Base-by-base conservation (phyloP, 2,113 vertebrate genomes). In the Collichthys lucidus region DNA sequence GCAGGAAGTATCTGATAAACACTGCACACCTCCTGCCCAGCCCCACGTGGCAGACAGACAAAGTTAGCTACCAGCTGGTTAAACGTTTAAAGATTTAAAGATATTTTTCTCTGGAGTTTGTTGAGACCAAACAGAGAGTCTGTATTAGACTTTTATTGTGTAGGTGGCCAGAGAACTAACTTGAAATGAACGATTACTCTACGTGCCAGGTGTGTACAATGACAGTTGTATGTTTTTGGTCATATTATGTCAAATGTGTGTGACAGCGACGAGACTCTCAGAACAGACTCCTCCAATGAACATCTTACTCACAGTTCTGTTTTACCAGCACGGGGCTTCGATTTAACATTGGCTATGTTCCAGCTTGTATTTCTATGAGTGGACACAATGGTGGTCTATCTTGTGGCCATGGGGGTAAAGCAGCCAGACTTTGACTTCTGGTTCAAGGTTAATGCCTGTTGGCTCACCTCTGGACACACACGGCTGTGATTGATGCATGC, bases 381-480 rank as follows among this genome's bases (percentile, higher is more conserved):
- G 64, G 74, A 80, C 87, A 71, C 14, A n/a, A 4, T 35, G 75
- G 64, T 77, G 83, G 76, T 79, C 67, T 67, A 7, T 86, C 70
- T 61, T 75, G 77, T 73, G 59, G 84, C 68, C 19, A 49, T 42
- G 69, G 70, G 85, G 79, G 59, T 35, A 40, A 50, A 71, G 61
- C 83, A 86, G 77, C 35, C 62, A 79, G 88, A 78, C 77, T 77
- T 64, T 88, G 89, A 90, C 88, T 92, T 68, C 69, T 86, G 88
- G 90, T 94, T 91, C 90, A 94, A 94, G 92, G 93, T 93, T 94
- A 94, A 94, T 94, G 91, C 88, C 80, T 92, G 85, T 92, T 91
- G 86, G 85, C 87, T 95, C 87, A 94, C 93, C 93, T 92, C 88
- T 90, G 89, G 90, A 86, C 87, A 92, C 91, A 92, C 89, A 89